Conservation (phyloP, 2,113 vertebrate genomes). For the Poeciliopsis occidentalis region DNA sequence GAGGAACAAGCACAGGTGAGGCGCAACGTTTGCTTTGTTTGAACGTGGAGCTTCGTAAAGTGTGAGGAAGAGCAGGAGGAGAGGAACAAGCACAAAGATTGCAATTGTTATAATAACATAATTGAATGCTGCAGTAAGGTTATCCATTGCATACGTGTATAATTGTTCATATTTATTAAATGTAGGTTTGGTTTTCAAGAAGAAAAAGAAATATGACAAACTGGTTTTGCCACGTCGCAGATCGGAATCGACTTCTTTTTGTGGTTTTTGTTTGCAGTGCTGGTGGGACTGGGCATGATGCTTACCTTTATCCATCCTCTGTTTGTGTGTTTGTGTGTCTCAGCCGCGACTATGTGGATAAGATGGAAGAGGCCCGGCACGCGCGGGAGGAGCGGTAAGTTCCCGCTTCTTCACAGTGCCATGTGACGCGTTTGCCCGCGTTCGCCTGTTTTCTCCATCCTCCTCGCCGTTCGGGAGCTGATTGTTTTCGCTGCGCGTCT, state of each 20-base stretch:
- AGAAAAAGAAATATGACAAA: not conserved
- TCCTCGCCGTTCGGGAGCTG: conserved; percentile 35
- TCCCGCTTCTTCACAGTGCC: conserved; percentile 34
- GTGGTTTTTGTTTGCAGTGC: not conserved
- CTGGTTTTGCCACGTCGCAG: not conserved
- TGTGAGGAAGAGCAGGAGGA: too few relatives aligned
- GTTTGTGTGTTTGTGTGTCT: conserved; percentile 47
- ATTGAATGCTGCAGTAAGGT: too few relatives aligned
- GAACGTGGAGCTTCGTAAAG: not conserved
- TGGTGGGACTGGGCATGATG: not conserved
- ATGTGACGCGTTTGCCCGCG: conserved; percentile 2
- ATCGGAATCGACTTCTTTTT: not conserved
- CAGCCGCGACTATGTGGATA: conserved; percentile 93
- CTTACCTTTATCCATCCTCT: conserved; percentile 26
- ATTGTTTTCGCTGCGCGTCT: conserved; percentile 62
- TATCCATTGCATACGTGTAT: too few relatives aligned
- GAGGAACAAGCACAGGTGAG: conserved; percentile 94
- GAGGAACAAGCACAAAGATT: too few relatives aligned
- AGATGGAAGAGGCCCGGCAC: conserved; percentile 92
- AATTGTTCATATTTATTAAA: too few relatives aligned
- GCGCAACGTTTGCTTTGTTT: not conserved
- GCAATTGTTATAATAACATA: too few relatives aligned
- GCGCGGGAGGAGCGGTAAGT: conserved; percentile 94
- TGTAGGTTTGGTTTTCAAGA: not conserved
- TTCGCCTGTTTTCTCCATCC: conserved; percentile 40